phyloP scores from a whole-genome alignment of 2,797 vertebrate genomes.

The Erethizon dorsatum region DNA sequence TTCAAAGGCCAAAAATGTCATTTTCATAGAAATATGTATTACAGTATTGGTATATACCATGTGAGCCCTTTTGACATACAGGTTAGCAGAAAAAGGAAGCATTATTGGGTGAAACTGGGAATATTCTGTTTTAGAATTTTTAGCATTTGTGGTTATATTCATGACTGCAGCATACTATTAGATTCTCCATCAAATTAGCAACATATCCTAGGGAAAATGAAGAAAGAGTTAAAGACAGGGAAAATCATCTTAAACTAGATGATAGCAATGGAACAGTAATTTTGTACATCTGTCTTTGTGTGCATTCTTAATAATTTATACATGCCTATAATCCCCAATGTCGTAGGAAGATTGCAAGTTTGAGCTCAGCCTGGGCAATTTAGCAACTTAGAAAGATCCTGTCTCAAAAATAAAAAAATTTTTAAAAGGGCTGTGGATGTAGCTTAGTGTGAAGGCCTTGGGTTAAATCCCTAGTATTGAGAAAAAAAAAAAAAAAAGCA shows the following conservation, averaged over 20 bases:
- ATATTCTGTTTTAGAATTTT: conserved; percentile 10
- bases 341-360: background rate
- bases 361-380: background rate
- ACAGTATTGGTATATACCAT: background rate
- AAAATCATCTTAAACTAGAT: background rate
- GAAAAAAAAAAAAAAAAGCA: background rate
- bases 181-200: conserved; percentile 31
- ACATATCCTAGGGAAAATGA: background rate
- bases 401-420: background rate
- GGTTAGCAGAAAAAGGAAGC: conserved; percentile 51
- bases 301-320: background rate
- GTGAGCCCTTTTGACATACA: background rate
- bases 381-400: background rate
- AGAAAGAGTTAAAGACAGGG: background rate
- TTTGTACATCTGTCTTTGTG: background rate
- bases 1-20: background rate
- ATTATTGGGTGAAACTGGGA: background rate
- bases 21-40: conserved; percentile 3
- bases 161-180: background rate
- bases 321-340: background rate
- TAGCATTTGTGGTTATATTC: conserved; percentile 1
- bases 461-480: background rate
- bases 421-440: background rate
- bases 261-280: background rate
- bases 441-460: background rate